Evolutionary conservation across 2,888 invertebrate species (phyloP).

Genomic region (Euphydryas editha): DNA sequence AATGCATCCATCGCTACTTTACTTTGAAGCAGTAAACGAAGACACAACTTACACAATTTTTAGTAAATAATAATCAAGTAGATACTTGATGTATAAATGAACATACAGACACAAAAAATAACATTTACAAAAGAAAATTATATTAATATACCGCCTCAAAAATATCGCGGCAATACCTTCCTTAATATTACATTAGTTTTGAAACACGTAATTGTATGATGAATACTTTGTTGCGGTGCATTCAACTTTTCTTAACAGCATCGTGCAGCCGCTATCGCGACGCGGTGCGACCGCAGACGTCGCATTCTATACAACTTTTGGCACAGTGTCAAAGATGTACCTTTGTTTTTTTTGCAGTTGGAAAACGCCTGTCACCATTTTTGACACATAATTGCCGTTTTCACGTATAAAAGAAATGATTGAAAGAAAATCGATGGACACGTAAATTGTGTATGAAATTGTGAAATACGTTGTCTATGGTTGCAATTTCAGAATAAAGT

Average conservation of each 20-base stretch:
- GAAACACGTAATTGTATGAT: constrained; percentile 5
- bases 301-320: constrained; percentile 35
- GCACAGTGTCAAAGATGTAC: constrained; percentile 40
- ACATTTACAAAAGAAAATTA: too few species aligned
- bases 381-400: constrained; percentile 24
- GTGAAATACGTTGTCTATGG: neutral
- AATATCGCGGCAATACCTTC: too few species aligned
- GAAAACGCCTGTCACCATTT: constrained; percentile 28
- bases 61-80: too few species aligned
- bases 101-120: too few species aligned
- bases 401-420: constrained; percentile 16
- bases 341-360: constrained; percentile 31
- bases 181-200: neutral
- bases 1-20: too few species aligned
- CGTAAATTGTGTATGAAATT: constrained; percentile 22
- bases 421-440: constrained; percentile 20
- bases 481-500: too few species aligned
- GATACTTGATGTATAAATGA: too few species aligned
- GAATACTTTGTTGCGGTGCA: constrained; percentile 3
- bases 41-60: too few species aligned
- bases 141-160: too few species aligned
- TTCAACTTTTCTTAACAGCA: constrained; percentile 15
- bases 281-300: constrained; percentile 29
- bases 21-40: too few species aligned
- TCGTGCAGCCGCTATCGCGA: constrained; percentile 24